Base-by-base conservation (phyloP, 1,140 invertebrate genomes). In the Hydropsyche tenuis region DNA sequence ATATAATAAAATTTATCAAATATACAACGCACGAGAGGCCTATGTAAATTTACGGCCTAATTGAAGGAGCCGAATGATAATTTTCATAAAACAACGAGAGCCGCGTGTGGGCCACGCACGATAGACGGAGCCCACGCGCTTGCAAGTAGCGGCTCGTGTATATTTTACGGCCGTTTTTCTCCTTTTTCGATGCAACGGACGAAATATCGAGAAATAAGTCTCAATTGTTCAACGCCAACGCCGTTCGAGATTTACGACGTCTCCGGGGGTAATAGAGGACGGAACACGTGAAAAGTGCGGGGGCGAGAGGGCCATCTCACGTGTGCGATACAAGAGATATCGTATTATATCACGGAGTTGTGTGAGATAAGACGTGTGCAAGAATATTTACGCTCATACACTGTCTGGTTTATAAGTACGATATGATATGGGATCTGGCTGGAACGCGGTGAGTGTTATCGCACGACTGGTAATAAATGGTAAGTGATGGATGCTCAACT, bases 191-290 rank as follows among this genome's bases (percentile, higher is more conserved):
- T 53, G 48, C 20, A 53, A 18, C 48, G 48, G 18, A n/a, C n/a
- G n/a, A 53, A 53, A 53, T 53, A 53, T 53, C 48, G 16, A 37
- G 30, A 37, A 37, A 37, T 37, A 37, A 37, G 30, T 53, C 23
- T 37, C 60, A 63, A 66, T 66, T 66, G 63, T 66, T 66, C 30
- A 12, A 45, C 42, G 18, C 63, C 63, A 22, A 66, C 63, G 30
- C 42, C 25, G 30, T 3, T 66, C 18, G 18, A 66, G 63, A 66
- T 66, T 66, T 66, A 66, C 42, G 63, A 66, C 30, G 63, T 42
- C 63, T 66, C n/a, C 14, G 25, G 25, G 60, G 14, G 60, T 30
- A 63, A 63, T 63, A 63, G 27, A 63, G 63, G 48, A 53, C 16
- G 16, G 48, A 53, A 53, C 48, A 37, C 63, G 20, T 43, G n/a